phyloP scores from a whole-genome alignment of 2,113 vertebrate genomes.

The Cinclus mexicanus region DNA sequence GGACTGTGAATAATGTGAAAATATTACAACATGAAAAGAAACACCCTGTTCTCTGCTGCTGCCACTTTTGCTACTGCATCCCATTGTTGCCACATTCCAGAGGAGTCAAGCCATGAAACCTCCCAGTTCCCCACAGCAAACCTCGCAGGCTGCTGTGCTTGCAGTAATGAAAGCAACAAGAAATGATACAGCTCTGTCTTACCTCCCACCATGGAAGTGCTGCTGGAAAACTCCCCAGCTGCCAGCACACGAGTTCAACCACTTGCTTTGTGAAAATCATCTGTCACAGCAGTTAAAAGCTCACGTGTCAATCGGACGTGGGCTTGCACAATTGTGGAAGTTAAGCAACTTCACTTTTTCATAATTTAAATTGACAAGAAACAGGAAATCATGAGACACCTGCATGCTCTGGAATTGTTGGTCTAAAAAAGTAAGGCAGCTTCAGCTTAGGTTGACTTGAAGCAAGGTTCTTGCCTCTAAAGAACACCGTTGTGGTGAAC shows the following conservation, averaged over 20 bases:
- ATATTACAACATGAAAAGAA: fast-evolving
- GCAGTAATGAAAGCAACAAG: fast-evolving
- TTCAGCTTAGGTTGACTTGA: fast-evolving
- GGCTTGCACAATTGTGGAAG: not conserved
- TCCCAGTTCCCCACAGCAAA: not conserved
- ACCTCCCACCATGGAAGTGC: not conserved
- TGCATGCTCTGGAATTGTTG: not conserved
- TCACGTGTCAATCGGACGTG: not conserved
- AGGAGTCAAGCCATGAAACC: fast-evolving
- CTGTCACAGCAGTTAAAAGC: not conserved
- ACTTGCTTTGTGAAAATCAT: not conserved
- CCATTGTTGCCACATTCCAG: fast-evolving
- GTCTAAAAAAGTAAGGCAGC: not conserved
- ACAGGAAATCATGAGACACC: not conserved
- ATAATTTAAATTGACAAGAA: not conserved
- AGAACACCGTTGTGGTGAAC: not conserved
- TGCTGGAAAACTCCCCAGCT: fast-evolving
- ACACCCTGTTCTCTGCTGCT: not conserved
- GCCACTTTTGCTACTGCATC: not conserved
- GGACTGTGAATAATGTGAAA: fast-evolving
- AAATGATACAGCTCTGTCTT: fast-evolving
- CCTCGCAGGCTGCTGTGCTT: fast-evolving
- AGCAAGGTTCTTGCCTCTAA: fast-evolving
- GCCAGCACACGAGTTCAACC: not conserved
- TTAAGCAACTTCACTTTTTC: slow-evolving; percentile 19